These are phyloP conservation scores for Chiridota heheva DNA, from an alignment of 35 echinoderm and acorn worm species.

Conservation along the genomic window DNA sequence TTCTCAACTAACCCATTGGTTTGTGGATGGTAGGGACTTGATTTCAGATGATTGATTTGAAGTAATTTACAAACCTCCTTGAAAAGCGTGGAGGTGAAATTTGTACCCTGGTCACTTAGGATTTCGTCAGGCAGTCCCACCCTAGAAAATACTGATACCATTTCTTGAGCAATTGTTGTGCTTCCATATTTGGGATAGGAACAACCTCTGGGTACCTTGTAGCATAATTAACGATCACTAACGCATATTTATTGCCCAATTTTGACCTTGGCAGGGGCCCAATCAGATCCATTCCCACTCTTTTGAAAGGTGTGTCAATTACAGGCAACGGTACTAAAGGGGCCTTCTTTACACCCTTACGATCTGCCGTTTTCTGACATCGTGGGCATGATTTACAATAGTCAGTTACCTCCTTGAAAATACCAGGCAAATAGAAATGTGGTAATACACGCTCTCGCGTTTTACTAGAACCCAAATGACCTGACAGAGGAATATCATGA, in stretches of 20 bases:
- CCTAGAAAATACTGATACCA: slow-evolving; percentile 3
- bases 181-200: not conserved
- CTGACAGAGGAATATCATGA: not conserved
- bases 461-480: slow-evolving; percentile 16
- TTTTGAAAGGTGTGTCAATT: slow-evolving; percentile 10
- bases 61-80: not conserved
- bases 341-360: not conserved
- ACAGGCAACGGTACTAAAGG: slow-evolving; percentile 14
- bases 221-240: slow-evolving; percentile 5
- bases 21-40: slow-evolving; percentile 27
- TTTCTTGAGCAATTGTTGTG: slow-evolving; percentile 7
- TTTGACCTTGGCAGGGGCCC: too few species aligned
- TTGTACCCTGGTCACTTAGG: slow-evolving; percentile 10
- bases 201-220: slow-evolving; percentile 12
- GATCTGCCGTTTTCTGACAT: not conserved
- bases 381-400: slow-evolving; percentile 15
- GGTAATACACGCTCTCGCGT: slow-evolving; percentile 5
- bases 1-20: slow-evolving; percentile 6
- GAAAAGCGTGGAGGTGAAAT: slow-evolving; percentile 2
- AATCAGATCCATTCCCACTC: not conserved
- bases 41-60: not conserved
- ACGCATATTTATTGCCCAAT: not conserved
- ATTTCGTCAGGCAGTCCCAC: slow-evolving; percentile 14
- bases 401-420: slow-evolving; percentile 1
- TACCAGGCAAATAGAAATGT: slow-evolving; percentile 25